Conservation (phyloP, 2,888 invertebrate species). For the Caenorhabditis virilis region DNA sequence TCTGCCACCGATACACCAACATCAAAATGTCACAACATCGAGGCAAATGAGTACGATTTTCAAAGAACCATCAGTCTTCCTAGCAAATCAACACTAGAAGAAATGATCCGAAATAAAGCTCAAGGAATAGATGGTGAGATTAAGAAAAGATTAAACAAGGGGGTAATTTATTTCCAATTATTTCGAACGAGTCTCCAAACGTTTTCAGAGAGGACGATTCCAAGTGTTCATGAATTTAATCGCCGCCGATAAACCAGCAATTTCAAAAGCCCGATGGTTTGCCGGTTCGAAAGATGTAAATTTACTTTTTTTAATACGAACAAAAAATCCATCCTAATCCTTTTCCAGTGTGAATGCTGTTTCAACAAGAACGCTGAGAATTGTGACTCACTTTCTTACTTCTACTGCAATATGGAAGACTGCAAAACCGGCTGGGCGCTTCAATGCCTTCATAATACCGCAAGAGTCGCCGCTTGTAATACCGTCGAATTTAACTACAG, state of each 20-base stretch:
- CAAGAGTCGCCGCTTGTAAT: conserved; percentile 64
- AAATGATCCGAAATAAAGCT: conserved; percentile 61
- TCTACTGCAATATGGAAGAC: conserved; percentile 65
- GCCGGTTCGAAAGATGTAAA: conserved; percentile 58
- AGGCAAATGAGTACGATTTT: conserved; percentile 45
- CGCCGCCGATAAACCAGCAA: conserved; percentile 61
- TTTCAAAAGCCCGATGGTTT: conserved; percentile 62
- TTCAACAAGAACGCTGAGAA: conserved; percentile 33
- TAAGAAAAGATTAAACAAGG: conserved; percentile 58
- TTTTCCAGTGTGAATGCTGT: conserved; percentile 46
- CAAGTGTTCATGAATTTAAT: conserved; percentile 67
- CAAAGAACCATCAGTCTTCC: conserved; percentile 26
- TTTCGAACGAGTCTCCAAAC: conserved; percentile 1
- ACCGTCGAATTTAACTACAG: conserved; percentile 65
- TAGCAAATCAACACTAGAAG: conserved; percentile 50
- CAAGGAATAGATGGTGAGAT: conserved; percentile 66
- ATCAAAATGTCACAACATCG: conserved; percentile 40
- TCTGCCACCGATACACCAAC: conserved; percentile 22
- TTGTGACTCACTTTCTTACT: conserved; percentile 43
- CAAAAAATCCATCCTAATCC: too few species aligned
- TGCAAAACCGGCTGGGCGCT: conserved; percentile 68
- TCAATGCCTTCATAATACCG: conserved; percentile 66
- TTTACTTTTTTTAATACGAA: too few species aligned
- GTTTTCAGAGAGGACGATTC: conserved; percentile 65
- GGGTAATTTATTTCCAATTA: conserved; percentile 1